phyloP scores from a whole-genome alignment of 2,888 invertebrate species.

The Nebria brevicollis region DNA sequence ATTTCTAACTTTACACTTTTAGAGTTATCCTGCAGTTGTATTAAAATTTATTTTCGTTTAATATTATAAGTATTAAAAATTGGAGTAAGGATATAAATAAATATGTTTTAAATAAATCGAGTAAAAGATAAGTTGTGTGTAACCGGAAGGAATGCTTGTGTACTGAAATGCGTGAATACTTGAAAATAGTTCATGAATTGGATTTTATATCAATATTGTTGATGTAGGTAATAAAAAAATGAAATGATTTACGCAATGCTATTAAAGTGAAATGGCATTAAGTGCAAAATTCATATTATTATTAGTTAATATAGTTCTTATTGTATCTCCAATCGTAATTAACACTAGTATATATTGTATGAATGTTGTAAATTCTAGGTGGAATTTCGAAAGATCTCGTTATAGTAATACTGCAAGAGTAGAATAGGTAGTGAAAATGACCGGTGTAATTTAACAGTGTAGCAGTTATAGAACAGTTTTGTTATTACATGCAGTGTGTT shows the following conservation, averaged over 20 bases:
- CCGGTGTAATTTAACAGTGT: constrained; percentile 25
- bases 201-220: no score
- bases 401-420: background rate
- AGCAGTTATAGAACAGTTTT: constrained; percentile 1
- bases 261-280: background rate
- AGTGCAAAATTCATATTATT: background rate
- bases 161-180: no score
- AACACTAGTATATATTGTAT: background rate
- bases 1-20: no score
- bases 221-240: no score
- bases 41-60: no score
- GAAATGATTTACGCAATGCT: background rate
- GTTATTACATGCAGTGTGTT: constrained; percentile 7
- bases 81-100: no score
- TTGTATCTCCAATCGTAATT: background rate
- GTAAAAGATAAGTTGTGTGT: no score
- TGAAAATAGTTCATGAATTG: no score
- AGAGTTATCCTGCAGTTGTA: no score
- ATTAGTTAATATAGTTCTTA: background rate
- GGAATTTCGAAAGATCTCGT: background rate
- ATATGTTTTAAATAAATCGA: no score
- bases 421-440: constrained; percentile 2
- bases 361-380: background rate
- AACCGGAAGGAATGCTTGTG: no score
- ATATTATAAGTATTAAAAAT: no score